Evolutionary conservation across 2,797 vertebrate species (phyloP), one percentile per base, ranked within the genome.

Genomic region (Notolepis coatsorum): DNA sequence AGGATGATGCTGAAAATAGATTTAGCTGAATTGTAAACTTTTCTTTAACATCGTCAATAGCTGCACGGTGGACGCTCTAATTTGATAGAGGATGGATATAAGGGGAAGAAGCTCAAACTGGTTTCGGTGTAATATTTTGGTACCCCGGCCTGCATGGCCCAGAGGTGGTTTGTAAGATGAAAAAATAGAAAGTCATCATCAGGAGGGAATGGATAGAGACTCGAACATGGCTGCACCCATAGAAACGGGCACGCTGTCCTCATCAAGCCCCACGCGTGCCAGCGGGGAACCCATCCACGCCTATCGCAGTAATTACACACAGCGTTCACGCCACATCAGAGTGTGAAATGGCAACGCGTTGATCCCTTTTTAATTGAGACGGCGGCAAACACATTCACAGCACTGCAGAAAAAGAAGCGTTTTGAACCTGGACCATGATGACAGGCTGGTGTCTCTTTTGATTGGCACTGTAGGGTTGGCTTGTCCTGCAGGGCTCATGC

Each of bases 161-260:
- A 54, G 43, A 46, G 45, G 35, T n/a, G 52, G 62, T 59, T 68
- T 58, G 42, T 51, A 77, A 60, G 71, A 61, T 73, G 68, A 68
- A 59, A 59, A 84, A 85, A 81, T 70, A 79, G 89, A 88, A 89
- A 90, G 88, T 90, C 90, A 89, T 89, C 77, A 85, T 81, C 77
- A 62, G 61, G 56, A 68, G 73, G 72, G 78, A 80, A 76, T 71
- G 25, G 57, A 28, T 53, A 69, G 80, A 75, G 72, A 53, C 81
- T 82, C 65, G 85, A 88, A 86, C 74, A 90, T 89, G 86, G 84
- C 87, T 89, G 88, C 86, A 81, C 68, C 81, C 87, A 65, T 54
- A 33, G 45, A 50, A 48, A 85, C 79, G 68, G 68, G 75, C 53
- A 61, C 58, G 7, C 17, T 43, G 4, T 5, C 15, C 8, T 17